Conservation (phyloP, 2,113 vertebrate species). For the Stegastes partitus region DNA sequence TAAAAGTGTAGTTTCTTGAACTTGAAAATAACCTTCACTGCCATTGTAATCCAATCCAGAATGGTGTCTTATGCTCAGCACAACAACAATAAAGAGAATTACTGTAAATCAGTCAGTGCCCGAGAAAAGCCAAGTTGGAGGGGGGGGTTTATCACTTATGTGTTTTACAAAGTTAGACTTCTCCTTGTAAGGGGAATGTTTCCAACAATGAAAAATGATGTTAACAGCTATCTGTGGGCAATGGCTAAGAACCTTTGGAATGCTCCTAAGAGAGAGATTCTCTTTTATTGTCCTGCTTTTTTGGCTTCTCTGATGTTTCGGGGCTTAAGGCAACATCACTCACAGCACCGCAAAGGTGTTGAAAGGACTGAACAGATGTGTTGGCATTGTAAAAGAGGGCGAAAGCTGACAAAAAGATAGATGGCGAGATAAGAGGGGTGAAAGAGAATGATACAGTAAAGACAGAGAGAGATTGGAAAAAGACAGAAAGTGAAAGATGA, state of each 20-base stretch:
- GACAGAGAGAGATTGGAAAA: slow-evolving; percentile 53
- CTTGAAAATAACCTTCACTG: slow-evolving; percentile 22
- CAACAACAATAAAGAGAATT: slow-evolving; percentile 34
- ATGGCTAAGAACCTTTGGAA: slow-evolving; percentile 62
- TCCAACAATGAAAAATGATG: slow-evolving; percentile 64
- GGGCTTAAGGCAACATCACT: slow-evolving; percentile 65
- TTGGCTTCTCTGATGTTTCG: slow-evolving; percentile 56
- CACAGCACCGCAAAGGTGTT: slow-evolving; percentile 42
- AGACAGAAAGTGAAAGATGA: slow-evolving; percentile 53
- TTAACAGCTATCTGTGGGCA: slow-evolving; percentile 68
- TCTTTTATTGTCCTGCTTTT: slow-evolving; percentile 73
- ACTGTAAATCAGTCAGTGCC: slow-evolving; percentile 38
- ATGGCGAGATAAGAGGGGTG: slow-evolving; percentile 62
- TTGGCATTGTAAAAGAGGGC: slow-evolving; percentile 44
- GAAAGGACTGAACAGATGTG: slow-evolving; percentile 55
- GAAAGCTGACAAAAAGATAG: slow-evolving; percentile 71
- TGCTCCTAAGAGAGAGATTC: slow-evolving; percentile 57
- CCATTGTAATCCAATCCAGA: slow-evolving; percentile 18
- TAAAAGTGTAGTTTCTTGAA: slow-evolving; percentile 32
- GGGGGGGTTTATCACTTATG: slow-evolving; percentile 33
- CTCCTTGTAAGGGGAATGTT: slow-evolving; percentile 35
- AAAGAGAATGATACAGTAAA: slow-evolving; percentile 65
- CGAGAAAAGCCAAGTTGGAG: slow-evolving; percentile 25
- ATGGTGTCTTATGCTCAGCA: not conserved
- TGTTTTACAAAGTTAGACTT: slow-evolving; percentile 64